Percentiles rank a stretch among this genome's conserved stretches.
phyloP scores from a whole-genome alignment of 2,888 invertebrate genomes.

The Melanostoma mellinum region DNA sequence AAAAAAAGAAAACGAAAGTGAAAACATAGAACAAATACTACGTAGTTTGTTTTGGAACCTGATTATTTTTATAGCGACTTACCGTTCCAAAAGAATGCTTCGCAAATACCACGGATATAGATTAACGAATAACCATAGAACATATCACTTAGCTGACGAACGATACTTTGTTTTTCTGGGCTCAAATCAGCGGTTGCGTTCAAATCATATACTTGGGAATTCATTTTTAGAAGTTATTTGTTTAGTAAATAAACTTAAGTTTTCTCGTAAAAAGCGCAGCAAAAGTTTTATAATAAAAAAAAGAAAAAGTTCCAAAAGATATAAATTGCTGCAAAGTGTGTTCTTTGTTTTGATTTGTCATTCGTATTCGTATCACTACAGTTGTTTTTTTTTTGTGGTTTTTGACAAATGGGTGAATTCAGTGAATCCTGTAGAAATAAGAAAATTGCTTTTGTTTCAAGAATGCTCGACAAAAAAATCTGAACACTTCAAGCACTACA shows the following conservation, averaged over 20 bases:
- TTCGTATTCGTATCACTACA: constrained; percentile 15
- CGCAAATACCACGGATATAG: constrained; percentile 57
- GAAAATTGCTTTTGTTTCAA: not conserved
- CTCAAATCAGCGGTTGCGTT: constrained; percentile 28
- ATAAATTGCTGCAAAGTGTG: constrained; percentile 3
- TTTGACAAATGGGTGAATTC: not conserved
- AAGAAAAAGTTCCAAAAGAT: not conserved
- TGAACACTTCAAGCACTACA: too few species aligned
- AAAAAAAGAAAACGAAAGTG: not conserved
- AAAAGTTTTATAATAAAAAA: constrained; percentile 15
- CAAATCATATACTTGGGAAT: constrained; percentile 34
- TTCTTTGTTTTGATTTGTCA: constrained; percentile 59
- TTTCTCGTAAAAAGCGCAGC: constrained; percentile 7
- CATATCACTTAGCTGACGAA: constrained; percentile 73
- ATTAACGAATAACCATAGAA: constrained; percentile 55
- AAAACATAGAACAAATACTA: constrained; percentile 1
- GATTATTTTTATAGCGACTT: constrained; percentile 35
- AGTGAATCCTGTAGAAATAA: not conserved
- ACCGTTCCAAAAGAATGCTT: constrained; percentile 71
- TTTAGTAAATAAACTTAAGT: constrained; percentile 13
- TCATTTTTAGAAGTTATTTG: constrained; percentile 35
- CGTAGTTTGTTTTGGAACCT: constrained; percentile 12
- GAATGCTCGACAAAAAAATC: not conserved
- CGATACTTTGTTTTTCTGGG: constrained; percentile 59
- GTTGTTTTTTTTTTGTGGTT: not conserved